phyloP scores from a whole-genome alignment of 2,113 vertebrate genomes.

The Cepphus grylle region DNA sequence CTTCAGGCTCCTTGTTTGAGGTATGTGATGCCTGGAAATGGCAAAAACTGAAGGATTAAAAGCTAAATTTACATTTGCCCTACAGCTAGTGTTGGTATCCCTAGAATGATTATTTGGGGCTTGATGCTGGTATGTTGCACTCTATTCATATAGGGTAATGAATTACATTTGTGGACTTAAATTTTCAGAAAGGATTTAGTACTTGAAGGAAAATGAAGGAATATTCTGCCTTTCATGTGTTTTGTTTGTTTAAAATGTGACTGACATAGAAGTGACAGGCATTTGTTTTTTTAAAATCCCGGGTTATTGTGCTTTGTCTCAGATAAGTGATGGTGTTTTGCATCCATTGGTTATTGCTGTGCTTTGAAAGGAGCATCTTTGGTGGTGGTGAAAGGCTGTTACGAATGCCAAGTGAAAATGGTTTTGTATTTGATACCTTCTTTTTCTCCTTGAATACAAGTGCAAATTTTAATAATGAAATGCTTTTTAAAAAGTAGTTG shows the following conservation, averaged over 20 bases:
- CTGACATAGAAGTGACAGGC: background rate
- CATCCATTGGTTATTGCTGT: background rate
- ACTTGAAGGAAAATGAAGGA: background rate
- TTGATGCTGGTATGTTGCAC: background rate
- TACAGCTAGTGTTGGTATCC: background rate
- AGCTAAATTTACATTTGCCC: constrained; percentile 7
- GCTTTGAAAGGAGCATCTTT: background rate
- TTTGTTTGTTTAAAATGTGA: background rate
- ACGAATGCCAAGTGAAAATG: background rate
- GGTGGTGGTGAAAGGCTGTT: background rate
- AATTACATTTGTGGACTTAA: background rate
- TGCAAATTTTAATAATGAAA: background rate
- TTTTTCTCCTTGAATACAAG: background rate
- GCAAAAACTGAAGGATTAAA: constrained; percentile 36
- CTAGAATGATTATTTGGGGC: background rate
- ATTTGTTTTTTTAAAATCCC: background rate
- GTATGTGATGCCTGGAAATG: background rate
- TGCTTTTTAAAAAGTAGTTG: background rate
- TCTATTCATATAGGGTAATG: background rate
- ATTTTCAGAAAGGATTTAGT: background rate
- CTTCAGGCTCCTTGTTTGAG: constrained; percentile 9
- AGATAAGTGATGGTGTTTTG: background rate
- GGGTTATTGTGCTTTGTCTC: background rate
- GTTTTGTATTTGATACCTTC: background rate
- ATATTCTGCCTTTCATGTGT: background rate